Percentiles rank a stretch among this genome's conserved stretches.
Evolutionary conservation across 2,113 vertebrate genomes (phyloP).

Genomic region (Nothobranchius furzeri): DNA sequence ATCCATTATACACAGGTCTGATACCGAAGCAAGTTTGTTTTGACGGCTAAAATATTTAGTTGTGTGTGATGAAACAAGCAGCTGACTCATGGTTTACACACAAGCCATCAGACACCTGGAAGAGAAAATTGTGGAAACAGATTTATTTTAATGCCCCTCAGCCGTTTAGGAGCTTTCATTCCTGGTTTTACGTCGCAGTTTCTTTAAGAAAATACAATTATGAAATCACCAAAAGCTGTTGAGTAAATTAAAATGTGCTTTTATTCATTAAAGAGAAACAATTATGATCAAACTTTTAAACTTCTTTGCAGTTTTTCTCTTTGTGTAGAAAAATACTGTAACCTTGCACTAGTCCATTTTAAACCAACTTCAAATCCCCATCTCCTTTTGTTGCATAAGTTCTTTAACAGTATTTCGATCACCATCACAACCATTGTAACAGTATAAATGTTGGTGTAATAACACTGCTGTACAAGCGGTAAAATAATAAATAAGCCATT

Average conservation of each 20-base stretch:
- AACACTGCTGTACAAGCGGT: constrained; percentile 49
- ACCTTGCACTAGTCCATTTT: neutral
- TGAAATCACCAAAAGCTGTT: neutral
- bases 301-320: constrained; percentile 6
- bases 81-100: constrained; percentile 25
- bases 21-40: constrained; percentile 8
- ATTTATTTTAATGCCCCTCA: neutral
- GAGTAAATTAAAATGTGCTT: constrained; percentile 38
- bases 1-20: constrained; percentile 48
- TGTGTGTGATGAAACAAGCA: too few relatives aligned
- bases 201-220: constrained; percentile 4
- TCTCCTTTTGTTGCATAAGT: constrained; percentile 54
- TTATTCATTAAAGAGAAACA: constrained; percentile 18
- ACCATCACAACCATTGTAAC: constrained; percentile 48
- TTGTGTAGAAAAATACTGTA: constrained; percentile 10
- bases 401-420: constrained; percentile 38
- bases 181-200: neutral
- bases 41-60: constrained; percentile 39
- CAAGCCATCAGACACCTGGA: constrained; percentile 1
- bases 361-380: constrained; percentile 5
- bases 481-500: constrained; percentile 68
- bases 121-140: neutral
- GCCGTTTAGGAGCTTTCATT: neutral
- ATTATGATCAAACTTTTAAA: neutral
- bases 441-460: constrained; percentile 43